phyloP scores from a whole-genome alignment of 2,797 vertebrate genomes.

The Notamacropus eugenii region DNA sequence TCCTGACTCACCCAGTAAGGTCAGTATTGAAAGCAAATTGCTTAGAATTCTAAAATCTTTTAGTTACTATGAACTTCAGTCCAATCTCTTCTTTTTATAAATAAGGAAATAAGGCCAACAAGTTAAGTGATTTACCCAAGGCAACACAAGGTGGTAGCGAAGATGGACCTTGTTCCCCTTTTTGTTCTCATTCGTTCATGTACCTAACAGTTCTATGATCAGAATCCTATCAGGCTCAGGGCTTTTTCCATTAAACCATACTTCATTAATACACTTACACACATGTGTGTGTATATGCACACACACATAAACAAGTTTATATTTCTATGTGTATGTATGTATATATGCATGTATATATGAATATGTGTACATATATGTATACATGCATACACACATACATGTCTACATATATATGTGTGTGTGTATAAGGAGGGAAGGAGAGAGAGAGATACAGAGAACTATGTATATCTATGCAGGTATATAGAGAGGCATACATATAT shows the following conservation, averaged over 20 bases:
- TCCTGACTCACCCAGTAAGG: constrained; percentile 2
- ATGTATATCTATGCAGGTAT: too few relatives aligned
- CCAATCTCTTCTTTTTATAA: neutral
- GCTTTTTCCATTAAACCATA: neutral
- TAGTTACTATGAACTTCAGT: neutral
- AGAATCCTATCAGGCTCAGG: neutral
- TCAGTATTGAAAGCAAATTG: neutral
- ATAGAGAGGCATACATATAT: neutral
- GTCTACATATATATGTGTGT: neutral
- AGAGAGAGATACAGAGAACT: neutral
- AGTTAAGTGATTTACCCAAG: neutral
- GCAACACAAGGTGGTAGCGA: neutral
- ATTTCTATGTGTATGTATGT: too few relatives aligned
- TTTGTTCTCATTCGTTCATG: neutral
- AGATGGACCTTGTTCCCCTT: neutral
- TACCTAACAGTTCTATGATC: neutral
- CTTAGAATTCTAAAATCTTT: neutral
- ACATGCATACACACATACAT: too few relatives aligned
- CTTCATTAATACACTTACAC: too few relatives aligned
- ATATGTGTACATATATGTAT: too few relatives aligned
- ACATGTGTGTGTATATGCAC: too few relatives aligned
- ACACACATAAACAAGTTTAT: neutral
- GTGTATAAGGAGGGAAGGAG: too few relatives aligned
- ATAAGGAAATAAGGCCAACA: neutral
- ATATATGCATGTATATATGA: neutral